phyloP scores from a whole-genome alignment of 2,888 invertebrate genomes.

The Eubasilissa splendida region DNA sequence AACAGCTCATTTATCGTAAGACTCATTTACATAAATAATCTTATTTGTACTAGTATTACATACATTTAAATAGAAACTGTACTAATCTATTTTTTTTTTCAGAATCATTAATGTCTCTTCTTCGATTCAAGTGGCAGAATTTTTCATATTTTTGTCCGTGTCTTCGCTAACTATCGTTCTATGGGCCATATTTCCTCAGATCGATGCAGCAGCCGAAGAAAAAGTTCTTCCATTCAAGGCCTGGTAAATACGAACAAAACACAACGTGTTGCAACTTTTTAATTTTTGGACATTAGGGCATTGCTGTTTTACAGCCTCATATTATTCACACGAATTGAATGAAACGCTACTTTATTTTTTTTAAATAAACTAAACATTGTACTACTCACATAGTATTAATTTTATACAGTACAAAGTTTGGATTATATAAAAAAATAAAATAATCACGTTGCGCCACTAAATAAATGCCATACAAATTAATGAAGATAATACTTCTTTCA shows the following conservation, averaged over 20 bases:
- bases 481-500: conserved; percentile 27
- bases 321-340: no score
- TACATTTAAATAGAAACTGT: not conserved
- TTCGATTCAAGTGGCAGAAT: conserved; percentile 46
- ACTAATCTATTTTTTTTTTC: conserved; percentile 27
- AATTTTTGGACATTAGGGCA: no score
- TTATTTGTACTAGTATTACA: not conserved
- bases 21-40: not conserved
- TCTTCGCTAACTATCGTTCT: conserved; percentile 47
- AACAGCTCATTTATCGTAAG: conserved; percentile 37
- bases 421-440: no score
- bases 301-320: no score
- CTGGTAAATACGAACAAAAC: conserved; percentile 45
- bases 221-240: conserved; percentile 56
- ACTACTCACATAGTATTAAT: no score
- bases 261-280: not conserved
- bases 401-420: no score
- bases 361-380: no score
- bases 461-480: not conserved
- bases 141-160: conserved; percentile 52
- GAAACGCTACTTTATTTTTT: no score
- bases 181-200: conserved; percentile 55
- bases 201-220: conserved; percentile 51
- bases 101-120: conserved; percentile 45
- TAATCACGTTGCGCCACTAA: not conserved